phyloP scores from a whole-genome alignment of 2,888 invertebrate species.

The Teleiodes luculella region DNA sequence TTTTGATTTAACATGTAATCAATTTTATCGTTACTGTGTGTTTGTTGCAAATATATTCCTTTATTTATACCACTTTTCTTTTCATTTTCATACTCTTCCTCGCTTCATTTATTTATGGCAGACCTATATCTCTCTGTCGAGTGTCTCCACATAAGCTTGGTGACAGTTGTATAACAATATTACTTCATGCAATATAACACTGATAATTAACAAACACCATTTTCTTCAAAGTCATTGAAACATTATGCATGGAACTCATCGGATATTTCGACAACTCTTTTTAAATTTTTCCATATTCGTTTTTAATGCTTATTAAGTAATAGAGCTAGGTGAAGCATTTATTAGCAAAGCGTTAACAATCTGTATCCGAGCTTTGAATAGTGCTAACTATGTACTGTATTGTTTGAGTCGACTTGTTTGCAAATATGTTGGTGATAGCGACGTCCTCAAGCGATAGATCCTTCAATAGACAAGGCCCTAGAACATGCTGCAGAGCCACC shows the following conservation, averaged over 20 bases:
- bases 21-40: slow-evolving; percentile 73
- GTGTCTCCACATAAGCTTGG: slow-evolving; percentile 66
- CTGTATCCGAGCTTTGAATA: slow-evolving; percentile 60
- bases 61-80: slow-evolving; percentile 76
- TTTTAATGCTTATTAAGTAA: slow-evolving; percentile 66
- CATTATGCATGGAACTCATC: slow-evolving; percentile 76
- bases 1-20: slow-evolving; percentile 50
- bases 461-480: slow-evolving; percentile 32
- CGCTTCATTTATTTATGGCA: slow-evolving; percentile 68
- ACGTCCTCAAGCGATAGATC: slow-evolving; percentile 4
- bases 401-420: slow-evolving; percentile 42
- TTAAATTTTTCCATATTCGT: slow-evolving; percentile 48
- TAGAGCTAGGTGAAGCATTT: slow-evolving; percentile 67
- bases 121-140: slow-evolving; percentile 65
- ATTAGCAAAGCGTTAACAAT: slow-evolving; percentile 62
- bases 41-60: slow-evolving; percentile 78
- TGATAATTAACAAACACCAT: slow-evolving; percentile 70
- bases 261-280: slow-evolving; percentile 36
- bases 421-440: slow-evolving; percentile 26
- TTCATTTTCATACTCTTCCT: slow-evolving; percentile 75
- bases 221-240: slow-evolving; percentile 73
- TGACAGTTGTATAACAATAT: slow-evolving; percentile 62
- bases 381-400: slow-evolving; percentile 50
- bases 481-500: slow-evolving; percentile 46
- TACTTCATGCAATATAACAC: slow-evolving; percentile 57